Percentiles rank a stretch among this genome's conserved stretches.
Evolutionary conservation across 2,113 vertebrate species (phyloP).

Genomic region (Cyphomyrus discorhynchus): DNA sequence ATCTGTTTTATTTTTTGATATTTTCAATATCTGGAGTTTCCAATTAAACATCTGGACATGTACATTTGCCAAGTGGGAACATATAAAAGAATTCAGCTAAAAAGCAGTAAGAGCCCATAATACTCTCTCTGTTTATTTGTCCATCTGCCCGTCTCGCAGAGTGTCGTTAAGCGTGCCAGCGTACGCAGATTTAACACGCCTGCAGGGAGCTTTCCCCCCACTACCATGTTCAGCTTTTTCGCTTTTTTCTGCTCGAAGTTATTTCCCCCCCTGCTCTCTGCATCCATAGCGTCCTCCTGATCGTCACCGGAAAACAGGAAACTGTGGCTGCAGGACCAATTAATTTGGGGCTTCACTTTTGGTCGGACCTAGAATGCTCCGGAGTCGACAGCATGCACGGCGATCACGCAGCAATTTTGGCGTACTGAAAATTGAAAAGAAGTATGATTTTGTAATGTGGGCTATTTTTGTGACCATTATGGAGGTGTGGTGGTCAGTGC

Average conservation of each 20-base stretch:
- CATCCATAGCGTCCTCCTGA: background rate
- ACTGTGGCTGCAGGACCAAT: background rate
- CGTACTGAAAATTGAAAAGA: background rate
- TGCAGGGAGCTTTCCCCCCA: background rate
- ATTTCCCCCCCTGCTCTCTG: background rate
- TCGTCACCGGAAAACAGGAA: background rate
- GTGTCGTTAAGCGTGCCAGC: background rate
- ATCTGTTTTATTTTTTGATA: slow-evolving; percentile 37
- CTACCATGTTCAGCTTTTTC: background rate
- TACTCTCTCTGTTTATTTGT: background rate
- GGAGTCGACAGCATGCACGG: background rate
- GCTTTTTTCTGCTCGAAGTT: background rate
- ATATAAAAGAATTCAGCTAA: slow-evolving; percentile 12
- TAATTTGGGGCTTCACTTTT: background rate
- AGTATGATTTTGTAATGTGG: background rate
- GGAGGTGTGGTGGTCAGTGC: background rate
- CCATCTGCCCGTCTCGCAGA: background rate
- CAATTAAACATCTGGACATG: slow-evolving; percentile 35
- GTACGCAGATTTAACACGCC: background rate
- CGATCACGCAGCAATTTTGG: background rate
- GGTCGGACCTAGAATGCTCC: background rate
- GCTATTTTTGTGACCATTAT: background rate
- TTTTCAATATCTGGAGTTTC: slow-evolving; percentile 41
- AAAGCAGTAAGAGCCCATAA: background rate
- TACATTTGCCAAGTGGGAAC: slow-evolving; percentile 36